These are phyloP conservation scores for Mustelus asterias DNA, from an alignment of 2,113 vertebrate species.

Conservation along the genomic window DNA sequence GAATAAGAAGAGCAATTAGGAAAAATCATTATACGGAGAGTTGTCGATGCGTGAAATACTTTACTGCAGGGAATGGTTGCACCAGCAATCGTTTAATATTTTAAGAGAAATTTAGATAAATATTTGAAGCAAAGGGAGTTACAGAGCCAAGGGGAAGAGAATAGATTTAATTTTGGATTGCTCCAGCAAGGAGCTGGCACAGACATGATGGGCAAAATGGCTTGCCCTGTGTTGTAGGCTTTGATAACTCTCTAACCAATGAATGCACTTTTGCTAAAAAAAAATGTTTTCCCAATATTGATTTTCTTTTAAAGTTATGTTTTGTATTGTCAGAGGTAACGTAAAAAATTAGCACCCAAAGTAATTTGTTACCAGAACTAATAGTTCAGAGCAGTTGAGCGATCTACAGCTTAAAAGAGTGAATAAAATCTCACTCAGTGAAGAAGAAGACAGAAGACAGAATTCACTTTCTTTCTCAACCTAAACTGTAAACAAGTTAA, in stretches of 20 bases:
- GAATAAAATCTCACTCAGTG: background rate
- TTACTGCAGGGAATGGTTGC: background rate
- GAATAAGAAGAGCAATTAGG: background rate
- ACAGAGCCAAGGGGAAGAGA: background rate
- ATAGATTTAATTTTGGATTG: background rate
- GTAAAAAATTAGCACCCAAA: background rate
- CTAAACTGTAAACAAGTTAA: background rate
- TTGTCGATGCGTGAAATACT: background rate
- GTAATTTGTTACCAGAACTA: background rate
- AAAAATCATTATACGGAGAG: background rate
- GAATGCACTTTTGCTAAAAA: background rate
- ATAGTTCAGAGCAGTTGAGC: background rate
- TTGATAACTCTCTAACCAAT: background rate
- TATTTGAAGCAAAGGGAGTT: background rate
- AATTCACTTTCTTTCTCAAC: background rate
- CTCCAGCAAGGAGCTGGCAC: background rate
- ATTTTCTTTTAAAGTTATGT: background rate
- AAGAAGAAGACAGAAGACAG: background rate
- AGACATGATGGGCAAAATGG: background rate
- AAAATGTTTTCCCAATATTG: background rate
- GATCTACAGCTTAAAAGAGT: background rate
- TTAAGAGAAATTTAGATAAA: conserved; percentile 11
- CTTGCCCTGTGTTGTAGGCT: background rate
- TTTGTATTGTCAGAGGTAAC: background rate
- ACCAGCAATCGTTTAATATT: background rate